Evolutionary conservation across 2,113 vertebrate genomes (phyloP), one percentile per base, ranked within the genome.

Genomic region (Callopanchax toddi): DNA sequence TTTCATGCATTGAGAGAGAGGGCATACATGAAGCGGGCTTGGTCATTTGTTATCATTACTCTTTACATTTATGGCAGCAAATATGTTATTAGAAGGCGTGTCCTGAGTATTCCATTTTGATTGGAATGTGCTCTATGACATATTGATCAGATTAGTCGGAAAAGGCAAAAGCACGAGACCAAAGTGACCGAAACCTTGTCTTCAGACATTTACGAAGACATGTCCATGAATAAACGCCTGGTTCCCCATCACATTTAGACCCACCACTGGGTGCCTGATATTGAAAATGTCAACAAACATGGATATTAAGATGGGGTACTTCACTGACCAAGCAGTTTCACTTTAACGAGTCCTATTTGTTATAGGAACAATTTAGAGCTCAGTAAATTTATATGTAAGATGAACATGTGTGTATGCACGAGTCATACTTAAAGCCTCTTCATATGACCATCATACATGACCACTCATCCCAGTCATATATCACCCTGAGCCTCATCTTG

Each of bases 21-120:
- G 83, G 78, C 79, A 79, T 84, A 85, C 78, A 85, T 83, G 67
- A 79, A 74, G 67, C 56, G 50, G 69, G 59, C 79, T 81, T n/a
- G 79, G 87, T 87, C 87, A 89, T 92, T 91, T 92, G 89, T 91
- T 91, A 91, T 92, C 71, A 70, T 92, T 91, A 91, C 89, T 90
- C 87, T 84, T 87, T 79, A 91, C 87, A 85, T 90, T 91, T 90
- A 90, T 86, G 83, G 87, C 85, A 79, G 85, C 86, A 91, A 90
- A 92, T 91, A 84, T 88, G 70, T 89, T 87, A 91, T 92, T 79
- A 90, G 87, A 83, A 87, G 89, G 86, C 26, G 81, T 87, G 86
- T 82, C 85, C 63, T 65, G 62, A 86, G 78, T 79, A 80, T 90
- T 89, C 87, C 77, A 75, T 64, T 83, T 84, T 85, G 84, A 89